Evolutionary conservation across 2,113 vertebrate genomes (phyloP).

Genomic region (Hippocampus guttulatus): DNA sequence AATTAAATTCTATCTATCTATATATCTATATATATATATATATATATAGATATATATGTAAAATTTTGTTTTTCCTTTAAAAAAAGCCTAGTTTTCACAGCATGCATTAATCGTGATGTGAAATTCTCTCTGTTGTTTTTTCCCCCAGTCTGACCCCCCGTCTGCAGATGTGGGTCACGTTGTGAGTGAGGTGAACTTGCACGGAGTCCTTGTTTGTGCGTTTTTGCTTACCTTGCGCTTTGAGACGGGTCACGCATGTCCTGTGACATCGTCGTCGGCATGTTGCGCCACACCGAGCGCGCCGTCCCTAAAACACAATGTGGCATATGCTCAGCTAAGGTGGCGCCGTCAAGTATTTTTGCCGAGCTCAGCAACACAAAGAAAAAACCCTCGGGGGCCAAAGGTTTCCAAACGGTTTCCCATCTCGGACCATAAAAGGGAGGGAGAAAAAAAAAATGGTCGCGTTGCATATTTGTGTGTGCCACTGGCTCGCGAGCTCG

Average conservation of each 20-base stretch:
- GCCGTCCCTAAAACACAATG: conserved; percentile 43
- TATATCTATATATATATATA: no score
- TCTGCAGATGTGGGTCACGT: not conserved
- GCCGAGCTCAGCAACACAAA: conserved; percentile 64
- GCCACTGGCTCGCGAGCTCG: conserved; percentile 74
- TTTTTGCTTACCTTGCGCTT: conserved; percentile 42
- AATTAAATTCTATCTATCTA: no score
- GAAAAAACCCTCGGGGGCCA: conserved; percentile 60
- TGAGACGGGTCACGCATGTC: conserved; percentile 36
- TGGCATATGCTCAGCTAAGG: conserved; percentile 68
- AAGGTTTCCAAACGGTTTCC: conserved; percentile 74
- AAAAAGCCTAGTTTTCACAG: no score
- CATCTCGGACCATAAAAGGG: conserved; percentile 25
- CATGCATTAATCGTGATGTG: no score
- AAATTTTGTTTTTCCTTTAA: no score
- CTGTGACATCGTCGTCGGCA: conserved; percentile 39
- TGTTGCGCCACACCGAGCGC: conserved; percentile 29
- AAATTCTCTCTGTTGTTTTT: no score
- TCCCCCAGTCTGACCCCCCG: not conserved
- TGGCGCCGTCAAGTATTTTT: conserved; percentile 51
- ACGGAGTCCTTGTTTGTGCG: not conserved
- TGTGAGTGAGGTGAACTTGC: not conserved
- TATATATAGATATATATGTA: no score
- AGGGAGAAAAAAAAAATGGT: conserved; percentile 4
- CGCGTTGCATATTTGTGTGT: conserved; percentile 81